These are phyloP conservation scores for Tetragnatha montana DNA, from an alignment of 2,888 invertebrate species.

Conservation along the genomic window DNA sequence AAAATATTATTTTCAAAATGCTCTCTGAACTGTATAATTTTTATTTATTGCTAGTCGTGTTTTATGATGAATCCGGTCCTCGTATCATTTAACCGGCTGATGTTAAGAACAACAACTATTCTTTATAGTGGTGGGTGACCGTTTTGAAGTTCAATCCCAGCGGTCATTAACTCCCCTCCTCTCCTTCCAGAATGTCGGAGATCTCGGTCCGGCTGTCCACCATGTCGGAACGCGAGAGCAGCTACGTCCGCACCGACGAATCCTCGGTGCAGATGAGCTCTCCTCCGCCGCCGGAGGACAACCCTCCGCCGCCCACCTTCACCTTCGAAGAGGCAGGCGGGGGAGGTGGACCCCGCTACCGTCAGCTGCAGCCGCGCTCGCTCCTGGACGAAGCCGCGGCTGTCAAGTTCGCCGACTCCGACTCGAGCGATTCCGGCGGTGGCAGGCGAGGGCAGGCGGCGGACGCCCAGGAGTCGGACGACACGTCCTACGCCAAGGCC, in stretches of 20 bases:
- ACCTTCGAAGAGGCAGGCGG: conserved; percentile 18
- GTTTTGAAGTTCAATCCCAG: too few species aligned
- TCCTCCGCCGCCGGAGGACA: conserved; percentile 50
- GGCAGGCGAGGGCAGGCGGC: neutral
- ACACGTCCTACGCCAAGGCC: conserved; percentile 72
- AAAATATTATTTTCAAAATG: too few species aligned
- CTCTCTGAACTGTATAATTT: too few species aligned
- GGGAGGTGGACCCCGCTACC: conserved; percentile 41
- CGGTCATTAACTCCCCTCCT: neutral
- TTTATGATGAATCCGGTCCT: too few species aligned
- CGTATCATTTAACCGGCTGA: too few species aligned
- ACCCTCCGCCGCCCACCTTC: neutral
- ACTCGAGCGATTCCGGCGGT: conserved; percentile 47
- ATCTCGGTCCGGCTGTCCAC: conserved; percentile 63
- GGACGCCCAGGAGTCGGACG: conserved; percentile 71
- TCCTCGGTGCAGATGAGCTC: conserved; percentile 67
- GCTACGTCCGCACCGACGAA: conserved; percentile 68
- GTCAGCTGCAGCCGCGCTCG: conserved; percentile 63
- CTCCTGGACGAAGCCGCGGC: conserved; percentile 58
- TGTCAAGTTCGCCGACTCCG: conserved; percentile 67
- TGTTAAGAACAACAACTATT: too few species aligned
- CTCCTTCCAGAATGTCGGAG: conserved; percentile 60
- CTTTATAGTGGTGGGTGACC: too few species aligned
- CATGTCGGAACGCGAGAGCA: conserved; percentile 68
- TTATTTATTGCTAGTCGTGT: too few species aligned